Base-by-base conservation (phyloP, 2,797 vertebrate species). In the Sebastes nivosus region DNA sequence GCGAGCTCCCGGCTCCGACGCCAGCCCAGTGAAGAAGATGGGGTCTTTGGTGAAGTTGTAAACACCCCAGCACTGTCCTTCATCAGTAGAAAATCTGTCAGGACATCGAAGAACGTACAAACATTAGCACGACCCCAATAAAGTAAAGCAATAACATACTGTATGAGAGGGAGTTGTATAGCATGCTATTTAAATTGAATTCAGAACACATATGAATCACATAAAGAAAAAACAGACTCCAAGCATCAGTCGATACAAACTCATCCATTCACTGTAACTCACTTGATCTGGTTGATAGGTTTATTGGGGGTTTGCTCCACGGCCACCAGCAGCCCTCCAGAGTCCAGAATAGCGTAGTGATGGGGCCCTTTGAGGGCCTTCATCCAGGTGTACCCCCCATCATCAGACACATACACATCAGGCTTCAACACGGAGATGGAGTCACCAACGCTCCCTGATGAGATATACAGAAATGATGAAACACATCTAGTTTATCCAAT, bases 321-420 rank as follows among this genome's bases (percentile, higher is more conserved):
- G 20, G 98, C 98, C 65, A 98, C 97, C 38, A 99, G 95, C 81
- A 99, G 95, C 11, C 97, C 98, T 9, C 98, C 98, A 0, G 98
- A 99, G 81, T 99, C 98, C 89, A 99, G 91, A 75, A 99, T 97
- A 81, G 97, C 97, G 0, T 99, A 99, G 79, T 98, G 96, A 93
- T 99, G 98, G 0, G 98, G 97, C 13, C 98, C 97, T 68, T 95
- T 72, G 30, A 99, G 95, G 82, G 97, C 97, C 87, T 94, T 94
- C 0, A 95, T 81, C 98, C 98, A 99, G 5, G 96, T 96, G 92
- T 99, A 99, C 8, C 98, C 98, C 0, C 98, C 98, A 6, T 99
- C 98, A 72, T 99, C 98, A 18, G 98, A 99, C 84, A 99, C 97
- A 58, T 97, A 99, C 72, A 99, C 97, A 8, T 98, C 97, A 0